These are phyloP conservation scores for Ectemnius lituratus DNA, from an alignment of 2,888 invertebrate genomes.

Conservation along the genomic window DNA sequence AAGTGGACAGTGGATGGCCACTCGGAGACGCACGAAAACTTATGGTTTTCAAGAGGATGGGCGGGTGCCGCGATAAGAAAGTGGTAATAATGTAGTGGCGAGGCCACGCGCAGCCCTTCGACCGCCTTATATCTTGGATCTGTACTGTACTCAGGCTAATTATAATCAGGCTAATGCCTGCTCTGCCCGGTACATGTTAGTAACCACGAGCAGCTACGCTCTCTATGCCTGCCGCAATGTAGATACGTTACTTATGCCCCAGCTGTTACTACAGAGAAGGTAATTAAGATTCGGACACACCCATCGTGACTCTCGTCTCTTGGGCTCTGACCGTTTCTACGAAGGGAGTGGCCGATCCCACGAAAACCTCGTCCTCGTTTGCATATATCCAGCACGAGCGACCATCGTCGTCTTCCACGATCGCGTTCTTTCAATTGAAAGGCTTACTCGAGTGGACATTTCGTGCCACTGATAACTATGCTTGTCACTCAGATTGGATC, in stretches of 20 bases:
- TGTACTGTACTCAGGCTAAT: constrained; percentile 77
- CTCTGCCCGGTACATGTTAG: constrained; percentile 59
- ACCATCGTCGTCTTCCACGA: constrained; percentile 49
- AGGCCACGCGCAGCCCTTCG: constrained; percentile 52
- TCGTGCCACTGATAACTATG: constrained; percentile 2
- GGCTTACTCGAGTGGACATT: constrained; percentile 22
- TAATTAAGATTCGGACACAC: constrained; percentile 78
- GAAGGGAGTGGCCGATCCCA: constrained; percentile 73
- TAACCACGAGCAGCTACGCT: constrained; percentile 54
- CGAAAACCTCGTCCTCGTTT: constrained; percentile 71
- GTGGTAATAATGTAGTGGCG: constrained; percentile 54
- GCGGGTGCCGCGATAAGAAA: constrained; percentile 60
- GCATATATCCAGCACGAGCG: constrained; percentile 60
- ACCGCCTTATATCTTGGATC: constrained; percentile 75
- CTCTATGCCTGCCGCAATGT: constrained; percentile 57
- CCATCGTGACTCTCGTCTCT: constrained; percentile 75
- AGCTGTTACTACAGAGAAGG: constrained; percentile 65
- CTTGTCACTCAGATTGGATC: neutral
- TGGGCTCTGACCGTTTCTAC: constrained; percentile 72
- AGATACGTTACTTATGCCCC: constrained; percentile 70
- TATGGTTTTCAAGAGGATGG: constrained; percentile 42
- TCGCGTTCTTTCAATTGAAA: constrained; percentile 28
- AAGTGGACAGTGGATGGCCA: neutral
- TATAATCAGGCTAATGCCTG: constrained; percentile 78
- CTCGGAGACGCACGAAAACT: constrained; percentile 34